A percentile compares a stretch with the other conserved stretches of the same genome.
Evolutionary conservation across 2,797 vertebrate genomes (phyloP).

Genomic region (Microcaecilia unicolor): DNA sequence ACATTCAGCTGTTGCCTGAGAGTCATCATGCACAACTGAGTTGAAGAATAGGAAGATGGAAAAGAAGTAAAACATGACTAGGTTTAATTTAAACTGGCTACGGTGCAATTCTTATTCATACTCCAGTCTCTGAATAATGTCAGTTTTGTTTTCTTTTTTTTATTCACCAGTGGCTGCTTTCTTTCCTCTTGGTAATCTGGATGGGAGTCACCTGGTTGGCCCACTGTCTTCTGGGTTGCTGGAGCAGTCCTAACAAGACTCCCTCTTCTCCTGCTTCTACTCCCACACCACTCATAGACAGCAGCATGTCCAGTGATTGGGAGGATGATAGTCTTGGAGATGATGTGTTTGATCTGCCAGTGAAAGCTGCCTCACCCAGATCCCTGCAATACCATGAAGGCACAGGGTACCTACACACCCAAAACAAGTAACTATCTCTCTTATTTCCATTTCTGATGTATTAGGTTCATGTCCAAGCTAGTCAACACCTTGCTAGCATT

Average conservation of each 20-base stretch:
- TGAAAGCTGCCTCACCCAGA: background rate
- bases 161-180: constrained; percentile 15
- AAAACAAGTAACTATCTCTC: constrained; percentile 6
- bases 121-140: no score
- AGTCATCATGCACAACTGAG: no score
- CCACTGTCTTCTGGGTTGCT: constrained; percentile 36
- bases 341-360: constrained; percentile 29
- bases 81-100: no score
- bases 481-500: no score
- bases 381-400: constrained; percentile 5
- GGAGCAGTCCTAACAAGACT: constrained; percentile 48
- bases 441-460: no score
- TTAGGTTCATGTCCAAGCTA: no score
- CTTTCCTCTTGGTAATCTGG: constrained; percentile 36
- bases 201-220: constrained; percentile 23
- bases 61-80: no score
- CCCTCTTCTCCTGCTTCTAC: constrained; percentile 43
- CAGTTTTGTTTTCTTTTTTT: background rate
- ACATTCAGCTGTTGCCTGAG: no score
- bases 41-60: no score
- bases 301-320: constrained; percentile 45
- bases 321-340: constrained; percentile 50
- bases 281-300: constrained; percentile 38
- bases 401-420: background rate
- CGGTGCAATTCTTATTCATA: no score